Evolutionary conservation across 2,113 vertebrate genomes (phyloP), one percentile per base, ranked within the genome.

Genomic region (Lagopus leucura): DNA sequence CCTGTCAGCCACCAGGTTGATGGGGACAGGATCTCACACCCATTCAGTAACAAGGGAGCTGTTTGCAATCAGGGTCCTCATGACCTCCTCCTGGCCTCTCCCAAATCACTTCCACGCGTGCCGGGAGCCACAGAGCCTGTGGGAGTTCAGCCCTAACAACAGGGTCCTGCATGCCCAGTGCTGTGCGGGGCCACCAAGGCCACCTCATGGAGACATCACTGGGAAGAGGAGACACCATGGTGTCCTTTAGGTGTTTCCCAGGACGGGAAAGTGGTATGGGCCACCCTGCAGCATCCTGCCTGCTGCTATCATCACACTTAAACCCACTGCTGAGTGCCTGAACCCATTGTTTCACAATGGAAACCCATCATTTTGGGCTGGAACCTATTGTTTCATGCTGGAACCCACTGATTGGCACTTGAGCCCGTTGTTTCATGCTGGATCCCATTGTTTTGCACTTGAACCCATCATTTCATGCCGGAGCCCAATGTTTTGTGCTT

Each of bases 21-120:
- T 10, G 28, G 66, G 18, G n/a, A 48, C 34, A 79, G 50, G 70
- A 40, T 74, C 78, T 36, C 78, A 43, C 5, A 40, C 28, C 32
- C 11, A 14, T 11, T 36, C 19, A 0, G 42, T 1, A 2, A 38
- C 3, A 0, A 79, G 55, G 86, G 82, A 93, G 86, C 82, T 70
- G 79, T 76, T 94, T 47, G 80, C 88, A 88, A 38, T 57, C 75
- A 69, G 75, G 88, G 86, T 93, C 90, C 86, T 86, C 92, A 73
- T 48, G 54, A 75, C 79, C 84, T 86, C 88, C 85, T 78, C 25
- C 5, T 1, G 9, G 83, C 87, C 84, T 74, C 74, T 92, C 86
- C 30, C 1, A 66, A 94, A 94, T 45, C 24, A 1, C 13, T 94
- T 58, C 92, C 94, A 92, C n/a, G 79, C 92, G 92, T 34, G 67